These are phyloP conservation scores for Meriones unguiculatus DNA, from an alignment of 2,113 vertebrate species.

Conservation along the genomic window DNA sequence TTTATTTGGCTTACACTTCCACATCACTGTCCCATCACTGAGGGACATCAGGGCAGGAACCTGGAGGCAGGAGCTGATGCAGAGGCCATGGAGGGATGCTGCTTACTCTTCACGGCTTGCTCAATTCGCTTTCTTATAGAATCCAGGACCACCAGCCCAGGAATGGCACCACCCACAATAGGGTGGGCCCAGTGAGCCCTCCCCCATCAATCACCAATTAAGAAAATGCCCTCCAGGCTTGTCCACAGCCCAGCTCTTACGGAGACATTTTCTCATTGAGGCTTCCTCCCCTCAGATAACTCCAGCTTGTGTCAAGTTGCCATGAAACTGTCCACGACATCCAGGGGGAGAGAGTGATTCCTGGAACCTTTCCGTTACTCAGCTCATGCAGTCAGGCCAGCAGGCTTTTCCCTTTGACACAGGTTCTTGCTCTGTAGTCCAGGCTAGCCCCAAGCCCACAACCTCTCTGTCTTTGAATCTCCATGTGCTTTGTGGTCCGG, in stretches of 20 bases:
- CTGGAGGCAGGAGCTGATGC: neutral
- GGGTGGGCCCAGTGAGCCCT: too few species aligned
- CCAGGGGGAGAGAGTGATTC: rapidly evolving
- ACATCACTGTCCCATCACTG: neutral
- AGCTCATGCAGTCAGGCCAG: neutral
- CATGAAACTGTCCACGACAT: neutral
- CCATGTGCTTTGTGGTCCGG: neutral
- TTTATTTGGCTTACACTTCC: neutral
- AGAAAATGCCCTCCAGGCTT: neutral
- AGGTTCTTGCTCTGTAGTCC: neutral
- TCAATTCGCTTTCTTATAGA: neutral
- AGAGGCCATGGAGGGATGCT: neutral
- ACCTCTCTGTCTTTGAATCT: neutral
- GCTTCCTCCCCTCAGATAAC: neutral
- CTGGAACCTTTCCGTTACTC: rapidly evolving
- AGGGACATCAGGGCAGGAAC: too few species aligned
- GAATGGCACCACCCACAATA: neutral
- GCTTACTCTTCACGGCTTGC: neutral
- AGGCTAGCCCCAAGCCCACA: neutral
- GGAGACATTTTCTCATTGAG: neutral
- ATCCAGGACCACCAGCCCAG: neutral
- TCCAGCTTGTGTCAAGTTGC: neutral
- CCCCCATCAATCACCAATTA: neutral
- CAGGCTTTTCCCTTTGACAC: neutral
- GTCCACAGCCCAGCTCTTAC: neutral